Evolutionary conservation across 2,888 invertebrate species (phyloP), one percentile per base, ranked within the genome.

Genomic region (Eulithis testata): DNA sequence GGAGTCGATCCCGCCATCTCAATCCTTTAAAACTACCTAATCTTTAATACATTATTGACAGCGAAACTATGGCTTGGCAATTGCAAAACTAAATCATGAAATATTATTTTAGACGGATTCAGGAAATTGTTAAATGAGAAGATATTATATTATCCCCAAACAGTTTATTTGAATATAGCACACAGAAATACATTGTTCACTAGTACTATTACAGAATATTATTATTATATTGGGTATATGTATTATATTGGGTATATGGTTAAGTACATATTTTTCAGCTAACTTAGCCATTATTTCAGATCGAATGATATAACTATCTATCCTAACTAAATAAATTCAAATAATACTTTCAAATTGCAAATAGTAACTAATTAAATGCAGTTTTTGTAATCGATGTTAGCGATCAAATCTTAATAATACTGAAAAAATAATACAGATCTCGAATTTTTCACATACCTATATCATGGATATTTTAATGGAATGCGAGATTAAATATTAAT

Each of bases 81-180:
- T 5, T 4, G 1, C 31, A 31, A 31, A 31, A 21, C 21, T 31
- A 31, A 6, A 31, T 31, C 31, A 1, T 1, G 31, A 31, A 31
- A 1, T 5, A 31, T 6, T 21, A 31, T 31, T 6, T 31, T 31
- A 59, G n/a, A 49, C 14, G 49, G 40, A 40, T 40, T 1, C 11
- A 7, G 45, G 12, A 9, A 8, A 3, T 21, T 3, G 9, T 49
- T 11, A 11, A 27, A 11, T 51, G 43, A 51, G 61, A 44, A 51
- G 2, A 44, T 60, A 21, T 54, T 5, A 11, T 47, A 27, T 36
- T 65, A 56, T 61, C 49, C 49, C 60, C 56, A 59, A 63, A 63
- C 55, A 52, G 55, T 63, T 68, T 83, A 83, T 82, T 84, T 71
- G 59, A 78, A 79, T 65, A 74, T 37, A 68, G 73, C 70, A 82